These are phyloP conservation scores for Chunga burmeisteri DNA, from an alignment of 2,113 vertebrate species.

Conservation along the genomic window DNA sequence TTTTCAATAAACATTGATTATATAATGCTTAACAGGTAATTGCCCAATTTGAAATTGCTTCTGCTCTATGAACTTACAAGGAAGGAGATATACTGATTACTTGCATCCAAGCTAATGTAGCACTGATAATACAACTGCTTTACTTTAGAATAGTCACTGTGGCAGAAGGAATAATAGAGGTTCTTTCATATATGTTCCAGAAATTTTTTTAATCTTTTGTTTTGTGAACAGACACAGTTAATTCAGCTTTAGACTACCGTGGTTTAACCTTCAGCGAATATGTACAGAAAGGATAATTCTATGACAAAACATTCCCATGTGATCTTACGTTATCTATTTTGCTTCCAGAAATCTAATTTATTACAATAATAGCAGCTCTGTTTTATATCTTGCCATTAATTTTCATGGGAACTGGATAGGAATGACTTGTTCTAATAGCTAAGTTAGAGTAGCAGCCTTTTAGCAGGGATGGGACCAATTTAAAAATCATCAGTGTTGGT, in stretches of 20 bases:
- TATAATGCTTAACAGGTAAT: not conserved
- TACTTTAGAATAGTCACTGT: not conserved
- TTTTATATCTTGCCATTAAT: constrained; percentile 13
- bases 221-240: not conserved
- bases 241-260: not conserved
- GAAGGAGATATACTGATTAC: not conserved
- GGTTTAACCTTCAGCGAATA: not conserved
- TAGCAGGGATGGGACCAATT: constrained; percentile 29
- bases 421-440: not conserved
- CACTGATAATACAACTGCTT: not conserved
- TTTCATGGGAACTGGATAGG: constrained; percentile 21
- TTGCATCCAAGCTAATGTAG: not conserved
- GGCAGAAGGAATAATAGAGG: not conserved
- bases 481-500: not conserved
- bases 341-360: constrained; percentile 12
- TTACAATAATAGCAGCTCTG: not conserved
- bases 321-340: not conserved
- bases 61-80: not conserved
- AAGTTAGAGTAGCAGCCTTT: not conserved
- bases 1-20: not conserved
- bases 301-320: constrained; percentile 8
- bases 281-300: not conserved
- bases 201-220: not conserved
- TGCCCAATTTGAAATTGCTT: not conserved
- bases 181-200: not conserved